These are phyloP conservation scores for Stigmatopora nigra DNA, from an alignment of 2,113 vertebrate species.

Conservation along the genomic window DNA sequence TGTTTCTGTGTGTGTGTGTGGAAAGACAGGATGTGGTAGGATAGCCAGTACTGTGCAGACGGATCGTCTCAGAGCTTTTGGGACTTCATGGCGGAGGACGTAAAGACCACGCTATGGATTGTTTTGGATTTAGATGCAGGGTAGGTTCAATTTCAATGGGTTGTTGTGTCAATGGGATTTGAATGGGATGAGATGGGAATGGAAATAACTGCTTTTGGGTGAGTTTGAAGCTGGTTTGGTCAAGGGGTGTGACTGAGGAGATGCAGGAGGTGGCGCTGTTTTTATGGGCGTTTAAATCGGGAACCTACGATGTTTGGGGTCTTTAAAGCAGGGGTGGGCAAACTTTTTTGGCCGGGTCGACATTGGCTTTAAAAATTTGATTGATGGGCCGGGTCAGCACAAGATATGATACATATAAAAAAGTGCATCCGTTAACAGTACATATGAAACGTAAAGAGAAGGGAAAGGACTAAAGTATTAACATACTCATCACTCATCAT, in stretches of 20 bases:
- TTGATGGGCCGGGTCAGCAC: too few relatives aligned
- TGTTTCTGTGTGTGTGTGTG: conserved; percentile 19
- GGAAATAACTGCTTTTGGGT: background rate
- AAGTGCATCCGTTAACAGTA: too few relatives aligned
- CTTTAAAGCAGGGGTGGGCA: too few relatives aligned
- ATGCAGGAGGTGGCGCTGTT: background rate
- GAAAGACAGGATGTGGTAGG: conserved; percentile 67
- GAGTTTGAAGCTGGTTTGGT: background rate
- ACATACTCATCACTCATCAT: too few relatives aligned
- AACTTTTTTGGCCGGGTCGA: too few relatives aligned
- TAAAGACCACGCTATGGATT: conserved; percentile 58
- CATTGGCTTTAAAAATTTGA: too few relatives aligned
- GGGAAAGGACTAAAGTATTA: too few relatives aligned
- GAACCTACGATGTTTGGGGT: background rate
- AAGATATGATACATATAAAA: too few relatives aligned
- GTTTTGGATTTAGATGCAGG: conserved; percentile 59
- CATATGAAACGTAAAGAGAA: too few relatives aligned
- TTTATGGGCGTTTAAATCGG: background rate
- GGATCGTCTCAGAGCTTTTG: conserved; percentile 43
- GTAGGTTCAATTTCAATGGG: conserved; percentile 45
- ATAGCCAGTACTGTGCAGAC: conserved; percentile 55
- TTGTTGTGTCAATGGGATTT: background rate
- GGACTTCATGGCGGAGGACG: conserved; percentile 51
- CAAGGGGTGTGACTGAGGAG: background rate
- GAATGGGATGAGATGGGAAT: background rate